Evolutionary conservation across 2,797 vertebrate genomes (phyloP).

Genomic region (Platalea minor): DNA sequence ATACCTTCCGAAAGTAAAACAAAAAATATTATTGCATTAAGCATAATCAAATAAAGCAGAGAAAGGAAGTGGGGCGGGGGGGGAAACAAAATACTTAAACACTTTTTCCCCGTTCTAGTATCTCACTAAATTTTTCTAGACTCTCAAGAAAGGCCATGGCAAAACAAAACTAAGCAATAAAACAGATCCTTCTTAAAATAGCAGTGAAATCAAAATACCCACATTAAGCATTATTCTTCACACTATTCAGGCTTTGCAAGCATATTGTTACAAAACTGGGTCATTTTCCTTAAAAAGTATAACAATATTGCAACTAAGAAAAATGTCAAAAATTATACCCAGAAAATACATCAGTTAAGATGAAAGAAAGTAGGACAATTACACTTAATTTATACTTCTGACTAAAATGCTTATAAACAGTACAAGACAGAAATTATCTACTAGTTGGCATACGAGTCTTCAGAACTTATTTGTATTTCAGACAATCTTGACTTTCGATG

Average conservation of each 20-base stretch:
- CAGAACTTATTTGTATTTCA: not conserved
- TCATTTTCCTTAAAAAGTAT: slow-evolving; percentile 27
- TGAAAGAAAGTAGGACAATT: slow-evolving; percentile 46
- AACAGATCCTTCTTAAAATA: not conserved
- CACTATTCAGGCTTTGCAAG: not conserved
- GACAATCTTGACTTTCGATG: not conserved
- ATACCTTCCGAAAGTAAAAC: not conserved
- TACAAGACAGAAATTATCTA: not conserved
- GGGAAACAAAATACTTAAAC: not conserved
- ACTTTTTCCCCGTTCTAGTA: not conserved
- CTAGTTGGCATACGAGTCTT: not conserved
- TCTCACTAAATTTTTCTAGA: not conserved
- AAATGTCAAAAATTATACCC: not conserved
- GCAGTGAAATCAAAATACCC: not conserved
- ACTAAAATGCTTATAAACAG: not conserved
- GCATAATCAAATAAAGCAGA: not conserved
- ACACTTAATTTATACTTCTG: slow-evolving; percentile 11
- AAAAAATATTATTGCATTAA: not conserved
- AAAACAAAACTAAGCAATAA: not conserved
- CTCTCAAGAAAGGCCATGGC: not conserved
- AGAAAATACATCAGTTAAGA: not conserved
- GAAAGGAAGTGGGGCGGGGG: not conserved
- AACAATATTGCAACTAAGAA: not conserved
- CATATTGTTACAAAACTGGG: slow-evolving; percentile 26
- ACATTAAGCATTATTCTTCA: not conserved